Conservation (phyloP, 2,113 vertebrate genomes). For the Oryzias curvinotus region DNA sequence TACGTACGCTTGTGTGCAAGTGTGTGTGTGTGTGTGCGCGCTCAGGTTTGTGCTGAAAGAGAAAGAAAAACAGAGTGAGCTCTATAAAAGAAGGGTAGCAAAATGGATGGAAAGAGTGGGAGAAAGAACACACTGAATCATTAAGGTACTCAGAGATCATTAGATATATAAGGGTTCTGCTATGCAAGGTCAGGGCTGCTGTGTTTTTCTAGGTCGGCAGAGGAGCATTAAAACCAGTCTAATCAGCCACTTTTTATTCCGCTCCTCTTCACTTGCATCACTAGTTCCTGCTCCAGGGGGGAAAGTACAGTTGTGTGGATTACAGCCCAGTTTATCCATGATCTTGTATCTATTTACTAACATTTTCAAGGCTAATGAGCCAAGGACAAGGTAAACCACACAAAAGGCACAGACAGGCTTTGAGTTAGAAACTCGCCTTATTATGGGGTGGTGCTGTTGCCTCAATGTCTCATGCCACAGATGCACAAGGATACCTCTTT, state of each 20-base stretch:
- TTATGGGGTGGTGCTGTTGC: slow-evolving; percentile 55
- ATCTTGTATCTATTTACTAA: slow-evolving; percentile 62
- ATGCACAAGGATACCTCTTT: slow-evolving; percentile 27
- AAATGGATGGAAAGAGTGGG: slow-evolving; percentile 53
- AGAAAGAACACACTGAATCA: slow-evolving; percentile 71
- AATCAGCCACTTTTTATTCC: slow-evolving; percentile 64
- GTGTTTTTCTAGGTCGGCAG: slow-evolving; percentile 67
- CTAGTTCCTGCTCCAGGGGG: slow-evolving; percentile 46
- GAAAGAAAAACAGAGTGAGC: slow-evolving; percentile 39
- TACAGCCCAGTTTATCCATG: slow-evolving; percentile 56
- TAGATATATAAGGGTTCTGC: slow-evolving; percentile 71
- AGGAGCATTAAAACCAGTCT: slow-evolving; percentile 66
- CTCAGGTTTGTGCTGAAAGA: slow-evolving; percentile 46
- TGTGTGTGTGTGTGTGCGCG: slow-evolving; percentile 17
- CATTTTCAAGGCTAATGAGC: slow-evolving; percentile 64
- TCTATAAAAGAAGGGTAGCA: slow-evolving; percentile 49
- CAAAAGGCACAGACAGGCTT: slow-evolving; percentile 58
- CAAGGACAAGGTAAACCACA: slow-evolving; percentile 62
- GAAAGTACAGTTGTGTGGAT: slow-evolving; percentile 46
- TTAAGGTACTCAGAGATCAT: slow-evolving; percentile 78
- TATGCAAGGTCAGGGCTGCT: slow-evolving; percentile 76
- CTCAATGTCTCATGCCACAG: slow-evolving; percentile 32
- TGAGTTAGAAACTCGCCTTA: slow-evolving; percentile 61
- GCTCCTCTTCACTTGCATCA: slow-evolving; percentile 24
- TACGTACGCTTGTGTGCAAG: slow-evolving; percentile 30